Evolutionary conservation across 1,140 invertebrate genomes (phyloP).

Genomic region (Tetranychus cinnabarinus): DNA sequence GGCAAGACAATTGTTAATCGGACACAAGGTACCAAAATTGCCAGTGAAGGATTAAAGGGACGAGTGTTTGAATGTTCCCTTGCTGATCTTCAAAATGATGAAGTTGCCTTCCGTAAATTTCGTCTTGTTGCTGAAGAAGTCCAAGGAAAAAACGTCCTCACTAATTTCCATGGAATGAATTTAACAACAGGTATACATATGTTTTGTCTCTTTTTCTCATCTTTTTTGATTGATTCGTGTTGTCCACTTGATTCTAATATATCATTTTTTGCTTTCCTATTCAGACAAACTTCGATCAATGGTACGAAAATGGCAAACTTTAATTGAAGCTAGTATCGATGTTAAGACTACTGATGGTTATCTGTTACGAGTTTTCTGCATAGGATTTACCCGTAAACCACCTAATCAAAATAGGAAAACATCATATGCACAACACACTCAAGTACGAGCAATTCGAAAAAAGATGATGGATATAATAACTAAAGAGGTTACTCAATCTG

Average conservation of each 20-base stretch:
- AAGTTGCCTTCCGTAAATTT: constrained; percentile 94
- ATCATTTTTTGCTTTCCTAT: background rate
- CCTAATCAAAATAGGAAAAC: constrained; percentile 81
- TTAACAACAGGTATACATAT: constrained; percentile 77
- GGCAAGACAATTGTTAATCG: constrained; percentile 96
- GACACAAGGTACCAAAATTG: constrained; percentile 85
- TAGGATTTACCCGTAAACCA: constrained; percentile 94
- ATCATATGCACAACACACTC: constrained; percentile 89
- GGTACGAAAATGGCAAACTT: constrained; percentile 30
- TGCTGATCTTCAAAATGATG: constrained; percentile 85
- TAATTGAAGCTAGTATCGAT: constrained; percentile 89
- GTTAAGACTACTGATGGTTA: constrained; percentile 97
- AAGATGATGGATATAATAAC: constrained; percentile 83
- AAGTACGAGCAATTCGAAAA: constrained; percentile 35
- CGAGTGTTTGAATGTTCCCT: constrained; percentile 93
- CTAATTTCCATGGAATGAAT: constrained; percentile 98
- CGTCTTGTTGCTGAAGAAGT: constrained; percentile 82
- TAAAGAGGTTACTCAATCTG: constrained; percentile 57
- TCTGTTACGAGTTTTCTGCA: constrained; percentile 83
- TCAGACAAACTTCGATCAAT: constrained; percentile 9
- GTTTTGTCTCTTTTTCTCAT: too few species aligned
- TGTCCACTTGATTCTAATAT: background rate
- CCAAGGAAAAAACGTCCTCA: constrained; percentile 65
- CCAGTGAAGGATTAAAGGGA: constrained; percentile 85
- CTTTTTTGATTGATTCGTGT: too few species aligned